These are phyloP conservation scores for Gasterosteus nipponicus DNA, from an alignment of 2,113 vertebrate species.

Conservation along the genomic window DNA sequence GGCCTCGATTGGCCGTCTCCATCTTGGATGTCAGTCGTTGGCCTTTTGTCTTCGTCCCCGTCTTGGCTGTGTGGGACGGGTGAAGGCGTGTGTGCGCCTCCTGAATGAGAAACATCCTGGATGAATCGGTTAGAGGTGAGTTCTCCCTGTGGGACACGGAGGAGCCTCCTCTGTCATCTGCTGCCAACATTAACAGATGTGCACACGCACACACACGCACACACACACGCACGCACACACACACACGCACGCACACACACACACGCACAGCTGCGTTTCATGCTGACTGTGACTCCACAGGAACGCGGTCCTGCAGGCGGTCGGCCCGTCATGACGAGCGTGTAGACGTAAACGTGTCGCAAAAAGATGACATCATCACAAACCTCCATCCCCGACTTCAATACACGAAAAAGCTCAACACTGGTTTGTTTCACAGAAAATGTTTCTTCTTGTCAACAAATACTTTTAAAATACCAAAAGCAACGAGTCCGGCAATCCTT, in stretches of 20 bases:
- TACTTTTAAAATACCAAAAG: neutral
- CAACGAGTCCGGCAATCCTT: neutral
- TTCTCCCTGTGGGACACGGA: neutral
- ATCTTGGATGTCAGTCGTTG: too few species aligned
- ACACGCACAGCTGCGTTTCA: slow-evolving; percentile 15
- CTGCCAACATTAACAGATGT: slow-evolving; percentile 33
- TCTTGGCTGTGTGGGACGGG: too few species aligned
- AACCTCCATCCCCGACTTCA: too few species aligned
- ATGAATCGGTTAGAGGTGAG: neutral
- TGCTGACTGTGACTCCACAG: slow-evolving; percentile 26
- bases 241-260: neutral
- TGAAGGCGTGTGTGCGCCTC: neutral
- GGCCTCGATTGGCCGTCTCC: too few species aligned
- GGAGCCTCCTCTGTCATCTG: slow-evolving; percentile 33
- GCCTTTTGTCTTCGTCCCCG: too few species aligned
- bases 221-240: neutral
- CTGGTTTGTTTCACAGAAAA: neutral
- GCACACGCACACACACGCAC: neutral
- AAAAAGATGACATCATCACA: slow-evolving; percentile 1
- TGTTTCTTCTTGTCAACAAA: neutral
- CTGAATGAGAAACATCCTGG: neutral
- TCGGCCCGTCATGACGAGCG: slow-evolving; percentile 11
- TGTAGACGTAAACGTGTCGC: neutral
- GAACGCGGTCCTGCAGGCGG: slow-evolving; percentile 30
- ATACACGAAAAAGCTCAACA: neutral